These are phyloP conservation scores for Noctilio leporinus DNA, from an alignment of 2,113 vertebrate genomes.

Conservation along the genomic window DNA sequence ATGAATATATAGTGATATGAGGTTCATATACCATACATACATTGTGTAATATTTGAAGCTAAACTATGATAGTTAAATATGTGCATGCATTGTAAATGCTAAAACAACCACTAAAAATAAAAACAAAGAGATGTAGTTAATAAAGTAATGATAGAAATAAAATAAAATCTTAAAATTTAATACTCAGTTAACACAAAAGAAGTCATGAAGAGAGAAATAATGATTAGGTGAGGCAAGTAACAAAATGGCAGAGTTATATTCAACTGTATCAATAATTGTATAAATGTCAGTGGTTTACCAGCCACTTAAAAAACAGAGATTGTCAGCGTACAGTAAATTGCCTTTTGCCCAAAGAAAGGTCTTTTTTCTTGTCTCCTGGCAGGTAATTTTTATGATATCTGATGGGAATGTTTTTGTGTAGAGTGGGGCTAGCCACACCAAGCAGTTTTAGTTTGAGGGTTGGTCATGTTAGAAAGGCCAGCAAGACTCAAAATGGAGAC, in stretches of 20 bases:
- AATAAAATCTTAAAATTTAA: not conserved
- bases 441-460: not conserved
- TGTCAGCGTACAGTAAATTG: not conserved
- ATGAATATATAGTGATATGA: not conserved
- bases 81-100: not conserved
- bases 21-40: not conserved
- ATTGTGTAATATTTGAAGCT: not conserved
- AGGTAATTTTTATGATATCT: not conserved
- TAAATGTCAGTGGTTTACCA: not conserved
- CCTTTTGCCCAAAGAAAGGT: not conserved
- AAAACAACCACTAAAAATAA: not conserved
- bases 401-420: not conserved
- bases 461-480: not conserved
- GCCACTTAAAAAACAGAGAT: not conserved
- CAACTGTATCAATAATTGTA: not conserved
- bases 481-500: not conserved
- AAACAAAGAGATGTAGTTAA: not conserved
- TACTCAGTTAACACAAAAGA: not conserved
- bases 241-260: not conserved
- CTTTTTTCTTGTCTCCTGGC: not conserved
- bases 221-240: not conserved
- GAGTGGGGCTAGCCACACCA: not conserved
- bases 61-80: not conserved
- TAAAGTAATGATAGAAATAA: not conserved
- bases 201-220: not conserved